Evolutionary conservation across 2,797 vertebrate species (phyloP).

Genomic region (Channa striata): DNA sequence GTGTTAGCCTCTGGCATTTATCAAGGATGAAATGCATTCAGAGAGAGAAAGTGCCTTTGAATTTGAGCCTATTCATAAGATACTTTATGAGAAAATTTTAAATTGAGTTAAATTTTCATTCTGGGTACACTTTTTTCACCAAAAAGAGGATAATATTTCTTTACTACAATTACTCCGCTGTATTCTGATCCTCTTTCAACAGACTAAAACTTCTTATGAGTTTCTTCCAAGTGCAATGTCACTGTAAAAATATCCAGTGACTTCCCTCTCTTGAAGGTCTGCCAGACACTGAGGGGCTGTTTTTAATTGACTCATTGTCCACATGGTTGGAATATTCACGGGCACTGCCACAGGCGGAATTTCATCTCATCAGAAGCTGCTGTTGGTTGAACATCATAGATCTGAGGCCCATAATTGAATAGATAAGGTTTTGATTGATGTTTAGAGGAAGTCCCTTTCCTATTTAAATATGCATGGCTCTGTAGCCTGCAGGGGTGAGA

Average conservation of each 20-base stretch:
- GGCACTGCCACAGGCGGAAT: slow-evolving; percentile 69
- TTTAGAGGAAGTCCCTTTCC: slow-evolving; percentile 81
- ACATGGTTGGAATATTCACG: slow-evolving; percentile 69
- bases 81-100: slow-evolving; percentile 68
- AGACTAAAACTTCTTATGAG: slow-evolving; percentile 53
- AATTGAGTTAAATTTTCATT: slow-evolving; percentile 63
- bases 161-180: slow-evolving; percentile 41
- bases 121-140: slow-evolving; percentile 6
- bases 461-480: slow-evolving; percentile 85
- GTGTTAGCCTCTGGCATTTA: slow-evolving; percentile 60
- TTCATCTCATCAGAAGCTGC: slow-evolving; percentile 72
- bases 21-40: slow-evolving; percentile 66
- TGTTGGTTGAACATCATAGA: slow-evolving; percentile 73
- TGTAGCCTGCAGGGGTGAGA: slow-evolving; percentile 76
- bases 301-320: slow-evolving; percentile 79
- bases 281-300: slow-evolving; percentile 60
- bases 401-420: slow-evolving; percentile 80
- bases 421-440: slow-evolving; percentile 85
- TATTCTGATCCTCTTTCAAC: slow-evolving; percentile 61
- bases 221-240: slow-evolving; percentile 66
- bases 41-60: slow-evolving; percentile 60
- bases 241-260: slow-evolving; percentile 60
- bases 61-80: slow-evolving; percentile 55
- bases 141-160: slow-evolving; percentile 65
- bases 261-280: slow-evolving; percentile 55